Evolutionary conservation across 2,113 vertebrate species (phyloP), one percentile per base, ranked within the genome.

Genomic region (Dromiciops gliroides): DNA sequence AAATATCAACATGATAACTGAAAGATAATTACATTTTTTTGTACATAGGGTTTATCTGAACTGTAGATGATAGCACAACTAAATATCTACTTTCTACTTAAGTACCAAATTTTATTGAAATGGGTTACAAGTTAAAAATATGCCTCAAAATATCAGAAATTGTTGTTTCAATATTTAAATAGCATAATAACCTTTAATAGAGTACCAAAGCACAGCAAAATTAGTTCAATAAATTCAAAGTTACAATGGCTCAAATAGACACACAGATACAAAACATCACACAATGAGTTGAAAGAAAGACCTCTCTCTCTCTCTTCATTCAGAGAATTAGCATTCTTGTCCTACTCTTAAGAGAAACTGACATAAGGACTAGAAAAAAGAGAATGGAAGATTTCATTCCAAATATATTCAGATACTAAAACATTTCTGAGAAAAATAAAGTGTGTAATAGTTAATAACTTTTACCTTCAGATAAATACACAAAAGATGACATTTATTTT

Each of bases 181-280:
- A 91, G 24, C 31, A 93, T 24, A 50, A 93, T 51, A 92, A 25
- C 91, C 28, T 89, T 92, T 48, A 56, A 1, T 23, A 12, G 49
- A 56, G 6, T 52, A 23, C 48, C 7, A 91, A 75, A 75, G 95
- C 56, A 93, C 49, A 89, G 49, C 48, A 51, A 91, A 53, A 53
- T 47, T 12, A 47, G 22, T 11, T 50, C 51, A 92, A 90, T 53
- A 95, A 50, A 67, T 94, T 93, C 51, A 47, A 93, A 94, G 88
- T 91, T 94, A 92, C 47, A 37, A 53, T n/a, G 16, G 25, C 26
- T 92, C 90, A 67, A 67, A 12, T 11, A 90, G 93, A 48, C 49
- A 92, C 16, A 95, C 3, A 89, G 89, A 95, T 52, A 25, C 48
- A 28, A 47, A 88, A 26, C 10, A 93, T 53, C 2, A 92, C 14